Evolutionary conservation across 2,797 vertebrate species (phyloP).

Genomic region (Adrianichthys oophorus): DNA sequence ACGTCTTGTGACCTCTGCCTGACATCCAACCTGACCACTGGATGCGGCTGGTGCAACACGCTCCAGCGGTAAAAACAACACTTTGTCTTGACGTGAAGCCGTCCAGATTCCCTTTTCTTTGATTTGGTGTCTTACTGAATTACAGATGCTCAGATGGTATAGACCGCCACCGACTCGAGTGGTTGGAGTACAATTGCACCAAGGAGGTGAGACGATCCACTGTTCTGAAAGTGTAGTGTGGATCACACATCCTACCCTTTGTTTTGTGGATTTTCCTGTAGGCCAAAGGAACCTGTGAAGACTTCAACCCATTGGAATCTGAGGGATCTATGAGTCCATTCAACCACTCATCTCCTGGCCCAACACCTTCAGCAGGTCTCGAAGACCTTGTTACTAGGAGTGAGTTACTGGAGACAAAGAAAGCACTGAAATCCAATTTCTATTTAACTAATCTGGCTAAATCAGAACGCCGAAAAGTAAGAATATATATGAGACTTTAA

Average conservation of each 20-base stretch:
- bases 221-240: neutral
- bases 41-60: slow-evolving; percentile 94
- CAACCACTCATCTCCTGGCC: slow-evolving; percentile 50
- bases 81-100: neutral
- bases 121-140: slow-evolving; percentile 31
- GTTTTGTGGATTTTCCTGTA: slow-evolving; percentile 50
- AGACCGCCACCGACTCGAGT: slow-evolving; percentile 91
- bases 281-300: slow-evolving; percentile 83
- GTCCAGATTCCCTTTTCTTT: neutral
- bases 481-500: too few relatives aligned
- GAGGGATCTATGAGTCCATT: slow-evolving; percentile 68
- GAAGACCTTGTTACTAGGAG: slow-evolving; percentile 84
- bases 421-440: neutral
- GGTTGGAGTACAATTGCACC: slow-evolving; percentile 89
- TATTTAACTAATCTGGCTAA: neutral
- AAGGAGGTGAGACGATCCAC: slow-evolving; percentile 81
- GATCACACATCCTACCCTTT: neutral
- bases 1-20: slow-evolving; percentile 84
- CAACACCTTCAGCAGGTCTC: slow-evolving; percentile 66
- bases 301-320: slow-evolving; percentile 71
- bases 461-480: too few relatives aligned
- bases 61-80: slow-evolving; percentile 84
- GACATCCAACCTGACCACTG: slow-evolving; percentile 81
- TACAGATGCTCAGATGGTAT: slow-evolving; percentile 92
- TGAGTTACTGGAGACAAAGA: slow-evolving; percentile 45